Conservation (phyloP, 1,140 invertebrate species). For the Fopius arisanus region DNA sequence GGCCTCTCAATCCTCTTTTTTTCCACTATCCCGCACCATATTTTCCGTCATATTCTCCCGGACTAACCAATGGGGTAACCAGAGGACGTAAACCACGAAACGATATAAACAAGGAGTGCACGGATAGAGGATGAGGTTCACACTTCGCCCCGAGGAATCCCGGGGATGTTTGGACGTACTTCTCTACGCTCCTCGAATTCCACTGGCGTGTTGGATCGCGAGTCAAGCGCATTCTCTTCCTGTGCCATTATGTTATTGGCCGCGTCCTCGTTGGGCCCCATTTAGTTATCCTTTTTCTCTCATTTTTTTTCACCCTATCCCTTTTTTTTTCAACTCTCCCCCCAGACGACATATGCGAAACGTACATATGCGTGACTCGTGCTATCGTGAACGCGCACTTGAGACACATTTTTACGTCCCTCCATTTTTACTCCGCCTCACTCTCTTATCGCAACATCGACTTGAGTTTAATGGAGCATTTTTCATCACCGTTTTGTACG, state of each 20-base stretch:
- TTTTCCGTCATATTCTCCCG: not conserved
- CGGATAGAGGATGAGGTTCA: slow-evolving; percentile 39
- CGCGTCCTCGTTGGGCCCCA: slow-evolving; percentile 2
- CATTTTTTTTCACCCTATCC: not conserved
- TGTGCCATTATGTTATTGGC: slow-evolving; percentile 56
- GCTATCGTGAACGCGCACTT: slow-evolving; percentile 15
- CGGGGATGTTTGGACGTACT: slow-evolving; percentile 44
- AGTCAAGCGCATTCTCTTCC: slow-evolving; percentile 58
- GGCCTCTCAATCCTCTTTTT: not conserved
- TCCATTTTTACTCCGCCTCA: not conserved
- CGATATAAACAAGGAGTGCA: slow-evolving; percentile 38
- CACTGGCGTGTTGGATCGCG: slow-evolving; percentile 56
- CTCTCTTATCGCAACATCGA: not conserved
- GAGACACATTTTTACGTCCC: not conserved
- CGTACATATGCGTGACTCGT: slow-evolving; percentile 21
- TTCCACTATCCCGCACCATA: not conserved
- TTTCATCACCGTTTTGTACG: not conserved
- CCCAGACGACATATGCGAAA: slow-evolving; percentile 27
- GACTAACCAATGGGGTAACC: not conserved
- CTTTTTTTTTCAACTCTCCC: not conserved
- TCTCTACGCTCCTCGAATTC: slow-evolving; percentile 49
- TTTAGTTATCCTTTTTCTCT: slow-evolving; percentile 9
- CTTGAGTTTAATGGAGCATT: not conserved
- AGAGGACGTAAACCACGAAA: slow-evolving; percentile 23
- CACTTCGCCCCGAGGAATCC: slow-evolving; percentile 45